Conservation (phyloP, 2,113 vertebrate species). For the Ciconia stormi region DNA sequence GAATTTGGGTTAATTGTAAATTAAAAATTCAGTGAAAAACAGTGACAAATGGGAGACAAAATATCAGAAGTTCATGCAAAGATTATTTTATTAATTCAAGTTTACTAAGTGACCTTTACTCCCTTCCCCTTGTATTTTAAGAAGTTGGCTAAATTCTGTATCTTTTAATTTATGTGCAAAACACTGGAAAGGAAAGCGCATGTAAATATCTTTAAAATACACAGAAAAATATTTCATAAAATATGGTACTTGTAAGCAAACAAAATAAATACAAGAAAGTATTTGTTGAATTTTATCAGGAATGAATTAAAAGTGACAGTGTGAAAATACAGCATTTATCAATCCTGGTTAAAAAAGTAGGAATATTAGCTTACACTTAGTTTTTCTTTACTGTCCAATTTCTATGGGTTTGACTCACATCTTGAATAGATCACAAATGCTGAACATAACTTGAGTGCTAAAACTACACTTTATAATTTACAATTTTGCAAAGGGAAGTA, state of each 20-base stretch:
- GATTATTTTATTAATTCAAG: background rate
- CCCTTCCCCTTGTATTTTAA: background rate
- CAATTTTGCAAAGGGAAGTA: background rate
- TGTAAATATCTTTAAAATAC: background rate
- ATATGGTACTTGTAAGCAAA: background rate
- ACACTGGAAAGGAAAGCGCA: background rate
- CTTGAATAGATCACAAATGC: background rate
- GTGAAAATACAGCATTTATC: background rate
- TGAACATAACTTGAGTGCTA: background rate
- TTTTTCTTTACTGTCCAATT: background rate
- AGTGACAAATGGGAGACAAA: background rate
- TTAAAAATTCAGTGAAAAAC: background rate
- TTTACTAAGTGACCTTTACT: background rate
- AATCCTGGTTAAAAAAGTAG: background rate
- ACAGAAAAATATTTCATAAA: background rate
- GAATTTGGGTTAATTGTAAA: background rate
- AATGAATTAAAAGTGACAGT: background rate
- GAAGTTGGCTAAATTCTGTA: background rate
- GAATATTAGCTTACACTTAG: background rate
- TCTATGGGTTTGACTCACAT: background rate
- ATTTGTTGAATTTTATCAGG: background rate
- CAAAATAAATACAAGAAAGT: background rate
- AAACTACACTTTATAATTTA: background rate
- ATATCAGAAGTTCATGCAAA: background rate
- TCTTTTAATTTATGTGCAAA: background rate